Conservation (phyloP, 2,113 vertebrate genomes). For the Myiopsitta monachus region DNA sequence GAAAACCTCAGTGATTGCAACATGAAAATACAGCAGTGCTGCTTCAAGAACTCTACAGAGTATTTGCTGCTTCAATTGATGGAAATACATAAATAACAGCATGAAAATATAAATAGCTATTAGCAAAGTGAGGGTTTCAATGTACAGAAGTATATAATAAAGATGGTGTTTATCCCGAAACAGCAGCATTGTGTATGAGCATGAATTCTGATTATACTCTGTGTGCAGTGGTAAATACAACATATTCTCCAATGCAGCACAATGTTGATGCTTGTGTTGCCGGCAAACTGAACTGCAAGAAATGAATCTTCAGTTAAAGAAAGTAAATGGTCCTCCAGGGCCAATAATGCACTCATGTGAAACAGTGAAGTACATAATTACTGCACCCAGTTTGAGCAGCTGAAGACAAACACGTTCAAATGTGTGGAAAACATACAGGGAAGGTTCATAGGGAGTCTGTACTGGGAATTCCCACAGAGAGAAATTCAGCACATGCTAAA, state of each 20-base stretch:
- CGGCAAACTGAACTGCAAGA: background rate
- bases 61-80: background rate
- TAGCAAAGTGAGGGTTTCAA: background rate
- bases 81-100: background rate
- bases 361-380: background rate
- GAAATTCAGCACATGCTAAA: background rate
- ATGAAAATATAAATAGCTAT: background rate
- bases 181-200: background rate
- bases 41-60: background rate
- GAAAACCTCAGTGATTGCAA: background rate
- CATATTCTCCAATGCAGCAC: background rate
- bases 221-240: background rate
- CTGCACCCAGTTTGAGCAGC: background rate
- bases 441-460: background rate
- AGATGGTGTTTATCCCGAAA: constrained; percentile 7
- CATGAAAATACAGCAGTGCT: background rate
- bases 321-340: constrained; percentile 21
- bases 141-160: background rate
- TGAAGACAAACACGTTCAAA: background rate
- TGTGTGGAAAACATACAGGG: background rate
- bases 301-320: constrained; percentile 7
- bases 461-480: background rate
- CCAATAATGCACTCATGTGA: background rate
- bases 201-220: background rate
- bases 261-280: background rate